Evolutionary conservation across 2,113 vertebrate species (phyloP).

Genomic region (Barnardius zonarius): DNA sequence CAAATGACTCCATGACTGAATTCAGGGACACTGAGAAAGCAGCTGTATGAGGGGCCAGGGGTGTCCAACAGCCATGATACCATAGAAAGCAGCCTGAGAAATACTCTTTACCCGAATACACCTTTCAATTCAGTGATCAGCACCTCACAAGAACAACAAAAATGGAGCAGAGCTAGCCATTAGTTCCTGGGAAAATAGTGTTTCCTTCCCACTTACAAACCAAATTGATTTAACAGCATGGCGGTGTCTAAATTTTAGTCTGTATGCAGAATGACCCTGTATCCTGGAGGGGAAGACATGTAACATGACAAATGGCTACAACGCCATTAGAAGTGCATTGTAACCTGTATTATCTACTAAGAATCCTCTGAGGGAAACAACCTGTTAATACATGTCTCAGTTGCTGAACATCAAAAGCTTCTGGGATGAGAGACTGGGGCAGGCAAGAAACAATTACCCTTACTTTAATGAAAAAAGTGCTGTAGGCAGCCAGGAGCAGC

Average conservation of each 20-base stretch:
- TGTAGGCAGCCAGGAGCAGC: slow-evolving; percentile 69
- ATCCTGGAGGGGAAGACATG: slow-evolving; percentile 75
- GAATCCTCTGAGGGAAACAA: slow-evolving; percentile 53
- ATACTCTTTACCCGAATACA: slow-evolving; percentile 72
- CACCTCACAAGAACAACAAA: slow-evolving; percentile 62
- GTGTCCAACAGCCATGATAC: slow-evolving; percentile 54
- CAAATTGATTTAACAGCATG: slow-evolving; percentile 51
- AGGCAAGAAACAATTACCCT: slow-evolving; percentile 59
- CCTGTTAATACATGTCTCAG: slow-evolving; percentile 61
- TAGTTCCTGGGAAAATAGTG: slow-evolving; percentile 61
- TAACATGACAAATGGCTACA: slow-evolving; percentile 70
- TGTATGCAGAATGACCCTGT: slow-evolving; percentile 67
- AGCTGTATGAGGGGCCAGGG: slow-evolving; percentile 66
- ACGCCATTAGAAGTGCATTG: slow-evolving; percentile 71
- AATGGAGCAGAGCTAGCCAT: slow-evolving; percentile 47
- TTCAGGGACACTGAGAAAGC: slow-evolving; percentile 70
- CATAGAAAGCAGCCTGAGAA: slow-evolving; percentile 71
- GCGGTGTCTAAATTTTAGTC: slow-evolving; percentile 36
- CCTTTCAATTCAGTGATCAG: slow-evolving; percentile 67
- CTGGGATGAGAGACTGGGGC: slow-evolving; percentile 38
- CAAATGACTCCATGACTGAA: slow-evolving; percentile 62
- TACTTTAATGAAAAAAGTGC: slow-evolving; percentile 73
- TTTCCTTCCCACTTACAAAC: slow-evolving; percentile 40
- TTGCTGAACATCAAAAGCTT: slow-evolving; percentile 63
- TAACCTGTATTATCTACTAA: slow-evolving; percentile 63